Evolutionary conservation across 2,888 invertebrate species (phyloP).

Genomic region (Candidula unifasciata): DNA sequence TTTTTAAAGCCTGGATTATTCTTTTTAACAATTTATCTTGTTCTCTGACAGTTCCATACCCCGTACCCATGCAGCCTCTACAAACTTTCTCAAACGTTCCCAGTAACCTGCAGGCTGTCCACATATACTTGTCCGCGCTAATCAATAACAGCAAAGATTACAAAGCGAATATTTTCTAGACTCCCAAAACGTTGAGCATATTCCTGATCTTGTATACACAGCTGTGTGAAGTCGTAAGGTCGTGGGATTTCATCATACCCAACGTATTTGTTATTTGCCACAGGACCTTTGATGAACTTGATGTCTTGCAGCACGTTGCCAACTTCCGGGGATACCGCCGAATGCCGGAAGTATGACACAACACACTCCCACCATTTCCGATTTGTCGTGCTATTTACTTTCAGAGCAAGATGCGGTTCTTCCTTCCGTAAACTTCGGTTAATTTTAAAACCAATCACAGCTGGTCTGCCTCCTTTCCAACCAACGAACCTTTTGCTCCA

Average conservation of each 20-base stretch:
- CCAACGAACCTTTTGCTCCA: background rate
- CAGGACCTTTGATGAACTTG: conserved; percentile 14
- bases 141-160: background rate
- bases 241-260: background rate
- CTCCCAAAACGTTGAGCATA: conserved; percentile 15
- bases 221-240: background rate
- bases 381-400: background rate
- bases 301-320: background rate
- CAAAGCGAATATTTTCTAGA: conserved; percentile 19
- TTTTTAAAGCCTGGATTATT: no score
- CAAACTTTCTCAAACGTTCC: no score
- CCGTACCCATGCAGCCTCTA: no score
- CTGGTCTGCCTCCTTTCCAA: background rate
- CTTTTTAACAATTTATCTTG: no score
- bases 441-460: conserved; percentile 27
- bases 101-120: no score
- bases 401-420: background rate
- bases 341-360: background rate
- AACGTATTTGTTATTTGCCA: background rate
- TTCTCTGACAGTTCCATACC: no score
- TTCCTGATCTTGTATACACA: conserved; percentile 17
- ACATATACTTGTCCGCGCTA: no score
- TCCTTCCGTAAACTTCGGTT: background rate
- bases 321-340: background rate
- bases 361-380: background rate